Conservation (phyloP, 2,797 vertebrate genomes). For the Manis pentadactyla region DNA sequence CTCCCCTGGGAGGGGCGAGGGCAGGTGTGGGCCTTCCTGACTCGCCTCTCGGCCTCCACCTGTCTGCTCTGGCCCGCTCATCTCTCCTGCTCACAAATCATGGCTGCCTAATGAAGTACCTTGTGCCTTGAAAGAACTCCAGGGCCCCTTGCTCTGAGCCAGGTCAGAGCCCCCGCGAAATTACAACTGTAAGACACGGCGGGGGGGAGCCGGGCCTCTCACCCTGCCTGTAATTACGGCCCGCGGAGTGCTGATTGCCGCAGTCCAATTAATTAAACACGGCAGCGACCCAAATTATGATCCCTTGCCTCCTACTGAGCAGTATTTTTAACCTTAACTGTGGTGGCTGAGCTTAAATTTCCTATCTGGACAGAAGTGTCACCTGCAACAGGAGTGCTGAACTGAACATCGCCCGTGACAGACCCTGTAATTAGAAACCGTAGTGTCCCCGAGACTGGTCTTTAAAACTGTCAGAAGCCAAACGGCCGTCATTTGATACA, state of each 20-base stretch:
- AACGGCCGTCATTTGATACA: conserved; percentile 86
- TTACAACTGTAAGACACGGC: conserved; percentile 79
- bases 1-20: background rate
- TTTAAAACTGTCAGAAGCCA: conserved; percentile 89
- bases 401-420: conserved; percentile 83
- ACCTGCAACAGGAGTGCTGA: conserved; percentile 85
- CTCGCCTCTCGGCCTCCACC: background rate
- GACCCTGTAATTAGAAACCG: conserved; percentile 89
- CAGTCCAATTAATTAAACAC: conserved; percentile 91
- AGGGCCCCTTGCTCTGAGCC: conserved; percentile 55
- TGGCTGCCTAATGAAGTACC: conserved; percentile 63
- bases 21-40: background rate
- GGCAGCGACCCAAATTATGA: conserved; percentile 89
- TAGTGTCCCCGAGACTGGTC: conserved; percentile 85
- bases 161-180: conserved; percentile 76
- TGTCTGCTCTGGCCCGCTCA: background rate
- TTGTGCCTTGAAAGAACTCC: background rate
- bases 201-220: conserved; percentile 65
- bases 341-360: conserved; percentile 87
- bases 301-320: conserved; percentile 84
- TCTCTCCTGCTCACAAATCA: conserved; percentile 36
- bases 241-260: conserved; percentile 86
- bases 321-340: conserved; percentile 89
- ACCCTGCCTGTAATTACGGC: conserved; percentile 87
- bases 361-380: conserved; percentile 87